Evolutionary conservation across 1,140 invertebrate species (phyloP), one percentile per base, ranked within the genome.

Genomic region (Euschistus heros): DNA sequence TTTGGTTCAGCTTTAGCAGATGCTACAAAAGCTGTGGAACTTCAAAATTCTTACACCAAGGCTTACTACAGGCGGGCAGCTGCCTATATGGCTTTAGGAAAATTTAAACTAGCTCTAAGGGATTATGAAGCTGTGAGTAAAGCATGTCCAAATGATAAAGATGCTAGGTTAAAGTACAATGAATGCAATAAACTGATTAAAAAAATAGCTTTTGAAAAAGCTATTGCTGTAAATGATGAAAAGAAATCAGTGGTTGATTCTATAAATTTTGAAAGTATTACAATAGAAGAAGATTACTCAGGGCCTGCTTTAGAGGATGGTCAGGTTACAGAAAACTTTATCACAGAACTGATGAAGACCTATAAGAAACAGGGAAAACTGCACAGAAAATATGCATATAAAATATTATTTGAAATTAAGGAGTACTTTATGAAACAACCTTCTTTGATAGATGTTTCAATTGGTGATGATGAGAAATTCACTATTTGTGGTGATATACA

Each of bases 401-500:
- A 97, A 89, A 98, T 98, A 71, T 78, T 99, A 64, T 78, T 97
- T 67, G 91, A 97, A 73, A 84, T 96, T 14, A 92, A 94, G 75
- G 76, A 85, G 26, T 87, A 87, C 72, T 90, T 98, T 71, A 85
- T 86, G 78, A 81, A 81, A 63, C 88, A 91, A 73, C 89, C 93
- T 37, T 90, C 92, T 50, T 78, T 99, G 68, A 85, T 99, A 0
- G 89, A 99, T 74, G 88, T 99, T 55, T 81, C 80, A 67, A 89
- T 99, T 69, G 85, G 86, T 8, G 86, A 91, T 74, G 83, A 89
- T 52, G 81, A 86, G 59, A 98, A 98, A 80, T 99, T 99, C 76
- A 99, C 97, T 33, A 88, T 99, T 62, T 99, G 97, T 78, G 97
- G 97, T n/a, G 97, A 99, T 77, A 94, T 99, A 71, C 97, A 99